phyloP scores from a whole-genome alignment of 2,797 vertebrate genomes.

The Enoplosus armatus region DNA sequence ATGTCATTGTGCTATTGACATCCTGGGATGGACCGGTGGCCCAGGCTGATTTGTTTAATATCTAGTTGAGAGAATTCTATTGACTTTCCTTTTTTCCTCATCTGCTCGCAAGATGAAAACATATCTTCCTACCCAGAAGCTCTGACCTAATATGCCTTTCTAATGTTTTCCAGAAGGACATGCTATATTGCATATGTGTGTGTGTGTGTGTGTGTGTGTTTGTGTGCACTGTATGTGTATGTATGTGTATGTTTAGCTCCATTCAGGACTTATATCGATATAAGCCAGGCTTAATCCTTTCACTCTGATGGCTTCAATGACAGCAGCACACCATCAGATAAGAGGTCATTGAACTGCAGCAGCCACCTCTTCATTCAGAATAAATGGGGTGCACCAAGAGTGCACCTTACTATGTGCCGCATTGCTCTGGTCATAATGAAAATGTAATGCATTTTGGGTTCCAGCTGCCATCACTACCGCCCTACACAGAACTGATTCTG shows the following conservation, averaged over 20 bases:
- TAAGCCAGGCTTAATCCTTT: conserved; percentile 85
- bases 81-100: conserved; percentile 79
- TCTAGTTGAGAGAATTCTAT: conserved; percentile 79
- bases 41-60: conserved; percentile 84
- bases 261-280: conserved; percentile 84
- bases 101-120: conserved; percentile 82
- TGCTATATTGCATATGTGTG: conserved; percentile 39
- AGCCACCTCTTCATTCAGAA: conserved; percentile 87
- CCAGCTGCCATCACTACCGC: conserved; percentile 70
- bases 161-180: conserved; percentile 78
- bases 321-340: conserved; percentile 86
- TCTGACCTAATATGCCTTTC: conserved; percentile 80
- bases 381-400: conserved; percentile 86
- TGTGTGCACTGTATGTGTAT: conserved; percentile 46
- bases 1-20: conserved; percentile 81
- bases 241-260: conserved; percentile 69
- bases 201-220: conserved; percentile 35
- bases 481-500: conserved; percentile 68
- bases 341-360: conserved; percentile 88
- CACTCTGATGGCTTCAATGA: conserved; percentile 87
- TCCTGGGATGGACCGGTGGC: conserved; percentile 66
- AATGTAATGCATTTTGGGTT: conserved; percentile 85
- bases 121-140: conserved; percentile 75
- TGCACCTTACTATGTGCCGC: conserved; percentile 82
- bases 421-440: conserved; percentile 85